Evolutionary conservation across 2,888 invertebrate species (phyloP).

Genomic region (Panzeria rudis): DNA sequence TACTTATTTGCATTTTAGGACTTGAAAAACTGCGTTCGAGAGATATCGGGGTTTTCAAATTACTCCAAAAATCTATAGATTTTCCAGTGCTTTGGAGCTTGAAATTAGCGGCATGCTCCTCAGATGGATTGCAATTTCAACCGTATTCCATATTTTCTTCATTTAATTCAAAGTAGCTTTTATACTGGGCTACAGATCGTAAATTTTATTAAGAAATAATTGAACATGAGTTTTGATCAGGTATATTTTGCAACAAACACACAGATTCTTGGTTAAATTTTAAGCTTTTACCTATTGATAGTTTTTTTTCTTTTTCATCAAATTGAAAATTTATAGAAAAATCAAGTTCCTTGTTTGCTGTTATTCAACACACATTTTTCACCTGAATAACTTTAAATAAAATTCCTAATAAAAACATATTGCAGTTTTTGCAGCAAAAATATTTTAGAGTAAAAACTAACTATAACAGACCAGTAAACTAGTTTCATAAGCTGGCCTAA

Average conservation of each 20-base stretch:
- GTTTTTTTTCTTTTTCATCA: background rate
- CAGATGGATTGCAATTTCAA: no score
- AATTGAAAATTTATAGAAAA: conserved; percentile 54
- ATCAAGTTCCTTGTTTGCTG: conserved; percentile 71
- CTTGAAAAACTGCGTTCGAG: no score
- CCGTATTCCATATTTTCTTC: no score
- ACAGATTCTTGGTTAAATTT: conserved; percentile 8
- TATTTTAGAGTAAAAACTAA: conserved; percentile 32
- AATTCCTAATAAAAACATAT: conserved; percentile 51
- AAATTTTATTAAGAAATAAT: no score
- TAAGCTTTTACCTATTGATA: conserved; percentile 1
- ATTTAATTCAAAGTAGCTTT: background rate
- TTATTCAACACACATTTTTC: conserved; percentile 69
- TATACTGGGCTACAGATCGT: no score
- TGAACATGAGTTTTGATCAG: no score
- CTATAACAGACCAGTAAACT: conserved; percentile 60
- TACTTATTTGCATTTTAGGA: no score
- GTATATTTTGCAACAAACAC: no score
- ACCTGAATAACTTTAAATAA: conserved; percentile 62
- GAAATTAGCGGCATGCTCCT: no score
- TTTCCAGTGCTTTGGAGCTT: no score
- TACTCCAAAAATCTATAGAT: no score
- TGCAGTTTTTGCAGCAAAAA: conserved; percentile 9
- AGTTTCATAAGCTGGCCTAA: conserved; percentile 69
- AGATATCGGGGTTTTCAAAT: no score